Evolutionary conservation across 2,888 invertebrate species (phyloP), one percentile per base, ranked within the genome.

Genomic region (Drosophila neonasuta): DNA sequence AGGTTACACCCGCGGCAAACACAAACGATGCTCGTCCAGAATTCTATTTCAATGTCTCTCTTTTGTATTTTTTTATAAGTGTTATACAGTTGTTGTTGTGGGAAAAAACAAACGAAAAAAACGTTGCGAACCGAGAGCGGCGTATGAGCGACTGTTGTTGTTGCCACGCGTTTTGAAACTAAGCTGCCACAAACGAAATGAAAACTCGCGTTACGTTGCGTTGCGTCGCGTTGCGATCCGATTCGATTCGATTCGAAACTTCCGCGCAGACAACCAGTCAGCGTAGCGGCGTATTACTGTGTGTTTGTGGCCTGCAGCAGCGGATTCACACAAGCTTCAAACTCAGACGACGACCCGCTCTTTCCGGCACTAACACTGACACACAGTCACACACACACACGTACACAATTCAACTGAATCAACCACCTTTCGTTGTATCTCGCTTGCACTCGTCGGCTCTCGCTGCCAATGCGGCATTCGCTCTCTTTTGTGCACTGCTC

Each of bases 261-360:
- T 68, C 64, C 81, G 81, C 75, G 70, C 71, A 63, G 66, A 73
- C 81, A 69, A 82, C 81, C 82, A 81, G 75, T 81, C 84, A 68
- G 73, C 75, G 69, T 68, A 68, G 82, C 79, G 75, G 82, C 75
- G 71, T 79, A 71, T 74, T 74, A 77, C 84, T 84, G 77, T 75
- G 75, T 81, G 81, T 71, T 77, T 79, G 68, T 60, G 64, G 58
- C 61, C 46, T 42, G 30, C 13, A 50, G n/a, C 52, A 13, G 55
- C 32, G 34, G 46, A 15, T 51, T 30, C 64, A 30, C 64, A 30
- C 50, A 61, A 66, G 60, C 66, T 61, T 60, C 24, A 24, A 54
- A 58, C 24, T 57, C 42, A 49, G 36, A 10, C 45, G 39, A 51
- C 44, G 41, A 13, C 45, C 17, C 56, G 57, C 72, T 55, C 72